These are phyloP conservation scores for Apistogramma diplotaenia DNA, from an alignment of 2,113 vertebrate species.

Conservation along the genomic window DNA sequence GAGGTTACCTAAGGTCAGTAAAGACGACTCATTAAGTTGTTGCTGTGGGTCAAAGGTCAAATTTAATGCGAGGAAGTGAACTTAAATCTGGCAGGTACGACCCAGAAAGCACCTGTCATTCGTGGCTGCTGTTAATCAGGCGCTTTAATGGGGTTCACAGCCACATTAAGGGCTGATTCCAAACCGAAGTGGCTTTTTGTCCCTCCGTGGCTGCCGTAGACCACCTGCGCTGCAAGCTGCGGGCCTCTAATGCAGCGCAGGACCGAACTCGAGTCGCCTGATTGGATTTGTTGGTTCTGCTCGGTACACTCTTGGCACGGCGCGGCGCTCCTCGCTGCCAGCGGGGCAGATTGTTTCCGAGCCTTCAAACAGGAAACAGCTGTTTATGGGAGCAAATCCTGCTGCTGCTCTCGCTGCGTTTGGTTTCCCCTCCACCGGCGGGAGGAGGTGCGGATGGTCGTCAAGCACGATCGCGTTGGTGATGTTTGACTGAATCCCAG, in stretches of 20 bases:
- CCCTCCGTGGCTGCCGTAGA: conserved; percentile 31
- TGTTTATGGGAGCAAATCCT: conserved; percentile 34
- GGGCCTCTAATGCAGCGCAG: conserved; percentile 7
- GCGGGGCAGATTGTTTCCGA: conserved; percentile 42
- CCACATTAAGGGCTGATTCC: not conserved
- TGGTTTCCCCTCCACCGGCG: conserved; percentile 13
- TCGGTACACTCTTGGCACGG: not conserved
- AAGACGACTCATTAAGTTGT: not conserved
- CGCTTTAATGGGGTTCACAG: not conserved
- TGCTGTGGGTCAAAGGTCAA: conserved; percentile 11
- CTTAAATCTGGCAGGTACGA: not conserved
- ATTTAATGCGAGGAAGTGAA: not conserved
- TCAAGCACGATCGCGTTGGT: not conserved
- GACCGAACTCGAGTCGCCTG: conserved; percentile 1
- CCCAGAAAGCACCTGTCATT: conserved; percentile 29
- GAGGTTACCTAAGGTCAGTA: conserved; percentile 88
- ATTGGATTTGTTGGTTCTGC: conserved; percentile 51
- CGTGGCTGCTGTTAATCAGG: not conserved
- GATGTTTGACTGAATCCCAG: not conserved
- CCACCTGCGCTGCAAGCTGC: conserved; percentile 23
- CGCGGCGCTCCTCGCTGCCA: conserved; percentile 19
- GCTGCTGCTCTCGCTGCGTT: not conserved
- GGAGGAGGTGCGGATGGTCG: not conserved
- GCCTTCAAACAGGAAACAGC: conserved; percentile 44
- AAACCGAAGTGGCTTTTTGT: conserved; percentile 24